Evolutionary conservation across 2,888 invertebrate genomes (phyloP).

Genomic region (Philonicus albiceps): DNA sequence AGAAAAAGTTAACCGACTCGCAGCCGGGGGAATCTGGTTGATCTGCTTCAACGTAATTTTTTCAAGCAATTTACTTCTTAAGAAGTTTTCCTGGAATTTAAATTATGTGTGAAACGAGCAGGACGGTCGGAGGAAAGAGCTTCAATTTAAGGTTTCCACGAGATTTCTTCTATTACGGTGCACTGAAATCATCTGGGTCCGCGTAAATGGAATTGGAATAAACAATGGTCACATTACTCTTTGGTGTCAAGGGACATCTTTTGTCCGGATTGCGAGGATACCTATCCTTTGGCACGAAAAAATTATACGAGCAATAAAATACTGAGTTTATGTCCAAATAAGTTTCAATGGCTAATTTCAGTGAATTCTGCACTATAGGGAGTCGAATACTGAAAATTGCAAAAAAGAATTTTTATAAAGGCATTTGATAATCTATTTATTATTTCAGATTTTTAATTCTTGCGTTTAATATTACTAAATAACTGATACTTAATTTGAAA

Average conservation of each 20-base stretch:
- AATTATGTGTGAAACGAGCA: conserved; percentile 6
- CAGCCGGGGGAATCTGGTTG: background rate
- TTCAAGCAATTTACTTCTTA: conserved; percentile 20
- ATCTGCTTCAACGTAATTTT: conserved; percentile 3
- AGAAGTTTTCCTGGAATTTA: conserved; percentile 22
- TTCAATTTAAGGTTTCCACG: conserved; percentile 15
- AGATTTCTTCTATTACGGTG: background rate
- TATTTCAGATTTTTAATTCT: background rate
- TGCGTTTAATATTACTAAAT: too few species aligned
- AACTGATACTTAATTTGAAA: too few species aligned
- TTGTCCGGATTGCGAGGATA: background rate
- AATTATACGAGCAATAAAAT: conserved; percentile 6
- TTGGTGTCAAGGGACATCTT: background rate
- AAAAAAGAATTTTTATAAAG: background rate
- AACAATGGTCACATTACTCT: conserved; percentile 1
- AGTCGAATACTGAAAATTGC: background rate
- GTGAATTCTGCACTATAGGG: background rate
- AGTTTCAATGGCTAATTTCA: background rate
- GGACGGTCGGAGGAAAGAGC: background rate
- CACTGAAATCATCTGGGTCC: conserved; percentile 1
- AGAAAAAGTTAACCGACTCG: background rate
- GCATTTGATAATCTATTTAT: background rate
- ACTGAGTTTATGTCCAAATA: background rate
- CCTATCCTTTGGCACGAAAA: background rate
- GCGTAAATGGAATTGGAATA: conserved; percentile 12